Evolutionary conservation across 2,113 vertebrate genomes (phyloP).

Genomic region (Balaeniceps rex): DNA sequence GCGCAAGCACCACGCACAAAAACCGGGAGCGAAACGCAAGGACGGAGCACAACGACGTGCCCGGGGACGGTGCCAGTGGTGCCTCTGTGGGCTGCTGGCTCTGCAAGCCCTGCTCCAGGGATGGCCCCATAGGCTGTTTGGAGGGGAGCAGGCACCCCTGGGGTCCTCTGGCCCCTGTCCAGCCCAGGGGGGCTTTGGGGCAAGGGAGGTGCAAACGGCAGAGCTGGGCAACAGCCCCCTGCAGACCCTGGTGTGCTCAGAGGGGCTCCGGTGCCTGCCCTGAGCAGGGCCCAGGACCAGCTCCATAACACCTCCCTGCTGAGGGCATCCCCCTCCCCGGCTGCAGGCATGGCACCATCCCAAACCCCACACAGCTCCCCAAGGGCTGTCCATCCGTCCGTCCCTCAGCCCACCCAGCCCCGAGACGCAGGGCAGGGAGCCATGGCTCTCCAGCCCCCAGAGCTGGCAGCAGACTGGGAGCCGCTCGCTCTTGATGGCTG

Average conservation of each 20-base stretch:
- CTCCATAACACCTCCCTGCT: neutral
- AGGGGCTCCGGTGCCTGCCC: neutral
- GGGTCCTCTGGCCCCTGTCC: neutral
- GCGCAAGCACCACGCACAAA: neutral
- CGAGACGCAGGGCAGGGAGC: fast-evolving
- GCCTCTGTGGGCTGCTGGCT: neutral
- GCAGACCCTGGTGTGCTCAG: neutral
- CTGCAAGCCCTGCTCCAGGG: fast-evolving
- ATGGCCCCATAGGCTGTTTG: neutral
- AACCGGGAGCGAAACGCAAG: neutral
- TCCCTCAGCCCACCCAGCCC: neutral
- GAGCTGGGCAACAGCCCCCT: neutral
- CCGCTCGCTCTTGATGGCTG: fast-evolving
- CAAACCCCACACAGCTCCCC: neutral
- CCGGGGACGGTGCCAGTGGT: fast-evolving
- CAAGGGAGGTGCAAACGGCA: neutral
- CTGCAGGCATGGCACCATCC: neutral
- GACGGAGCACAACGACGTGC: fast-evolving
- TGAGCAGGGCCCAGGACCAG: fast-evolving
- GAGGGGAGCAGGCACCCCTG: neutral
- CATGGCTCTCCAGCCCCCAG: neutral
- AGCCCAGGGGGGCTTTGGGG: fast-evolving
- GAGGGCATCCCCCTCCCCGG: neutral
- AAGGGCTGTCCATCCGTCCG: neutral
- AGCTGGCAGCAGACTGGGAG: neutral